Evolutionary conservation across 2,113 vertebrate genomes (phyloP).

Genomic region (Gasterosteus nipponicus): DNA sequence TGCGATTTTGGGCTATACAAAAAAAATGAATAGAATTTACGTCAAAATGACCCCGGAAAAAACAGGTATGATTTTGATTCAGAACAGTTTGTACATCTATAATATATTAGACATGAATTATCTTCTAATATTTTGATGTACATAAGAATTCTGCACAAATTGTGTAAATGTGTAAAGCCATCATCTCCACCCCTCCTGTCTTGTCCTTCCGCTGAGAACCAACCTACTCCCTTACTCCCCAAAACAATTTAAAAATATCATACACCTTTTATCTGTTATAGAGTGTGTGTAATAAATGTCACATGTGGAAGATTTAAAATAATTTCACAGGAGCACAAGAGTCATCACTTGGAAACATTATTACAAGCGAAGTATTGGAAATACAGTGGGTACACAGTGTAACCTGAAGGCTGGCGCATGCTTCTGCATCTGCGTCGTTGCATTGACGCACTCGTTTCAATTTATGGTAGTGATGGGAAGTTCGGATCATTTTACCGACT

Average conservation of each 20-base stretch:
- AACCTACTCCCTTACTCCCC: neutral
- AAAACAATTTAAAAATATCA: neutral
- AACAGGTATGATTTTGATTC: neutral
- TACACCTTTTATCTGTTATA: neutral
- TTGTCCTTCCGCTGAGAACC: neutral
- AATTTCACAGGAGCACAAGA: neutral
- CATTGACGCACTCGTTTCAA: too few relatives aligned
- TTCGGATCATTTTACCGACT: too few relatives aligned
- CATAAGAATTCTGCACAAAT: constrained; percentile 43
- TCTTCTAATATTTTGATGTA: constrained; percentile 26
- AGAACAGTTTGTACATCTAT: constrained; percentile 18
- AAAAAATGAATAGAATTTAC: neutral
- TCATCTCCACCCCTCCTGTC: too few relatives aligned
- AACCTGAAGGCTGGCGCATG: too few relatives aligned
- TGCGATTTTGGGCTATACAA: too few relatives aligned
- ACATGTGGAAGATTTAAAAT: constrained; percentile 26
- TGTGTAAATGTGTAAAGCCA: neutral
- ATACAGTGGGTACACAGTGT: constrained; percentile 8
- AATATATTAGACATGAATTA: constrained; percentile 3
- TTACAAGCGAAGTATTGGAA: constrained; percentile 25
- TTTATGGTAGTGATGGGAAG: too few relatives aligned
- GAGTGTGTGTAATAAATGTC: neutral
- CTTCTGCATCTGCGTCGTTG: too few relatives aligned
- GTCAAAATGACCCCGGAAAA: neutral
- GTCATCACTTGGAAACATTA: constrained; percentile 3